Evolutionary conservation across 2,888 invertebrate species (phyloP).

Genomic region (Synergus gifuensis): DNA sequence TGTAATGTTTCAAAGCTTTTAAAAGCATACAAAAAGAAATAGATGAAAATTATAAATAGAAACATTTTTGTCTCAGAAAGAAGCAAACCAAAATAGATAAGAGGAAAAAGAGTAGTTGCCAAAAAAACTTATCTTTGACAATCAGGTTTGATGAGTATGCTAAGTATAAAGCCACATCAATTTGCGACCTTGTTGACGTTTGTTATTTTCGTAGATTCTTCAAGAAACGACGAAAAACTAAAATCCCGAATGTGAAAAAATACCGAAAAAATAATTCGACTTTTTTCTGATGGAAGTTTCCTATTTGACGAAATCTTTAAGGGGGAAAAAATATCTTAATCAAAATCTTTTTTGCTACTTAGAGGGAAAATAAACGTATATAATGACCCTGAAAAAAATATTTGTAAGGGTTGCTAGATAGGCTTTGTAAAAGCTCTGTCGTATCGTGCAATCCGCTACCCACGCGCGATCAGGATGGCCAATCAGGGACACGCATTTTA

Average conservation of each 20-base stretch:
- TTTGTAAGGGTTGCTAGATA: slow-evolving; percentile 22
- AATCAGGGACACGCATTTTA: slow-evolving; percentile 60
- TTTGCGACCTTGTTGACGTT: slow-evolving; percentile 15
- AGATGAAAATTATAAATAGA: too few relatives aligned
- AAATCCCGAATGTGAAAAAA: too few relatives aligned
- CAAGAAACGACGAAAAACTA: neutral
- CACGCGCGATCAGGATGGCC: slow-evolving; percentile 58
- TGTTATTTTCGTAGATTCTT: slow-evolving; percentile 18
- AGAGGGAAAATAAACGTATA: neutral
- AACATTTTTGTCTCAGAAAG: too few relatives aligned
- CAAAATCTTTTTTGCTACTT: neutral
- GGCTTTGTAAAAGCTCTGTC: slow-evolving; percentile 48
- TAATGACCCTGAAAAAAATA: slow-evolving; percentile 10
- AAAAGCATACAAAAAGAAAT: too few relatives aligned
- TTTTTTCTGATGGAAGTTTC: neutral
- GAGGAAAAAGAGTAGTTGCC: slow-evolving; percentile 3
- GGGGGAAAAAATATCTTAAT: neutral
- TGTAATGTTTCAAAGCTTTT: too few relatives aligned
- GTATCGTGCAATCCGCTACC: slow-evolving; percentile 50
- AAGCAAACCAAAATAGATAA: slow-evolving; percentile 4
- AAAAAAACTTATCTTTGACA: slow-evolving; percentile 24
- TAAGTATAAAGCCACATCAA: slow-evolving; percentile 11
- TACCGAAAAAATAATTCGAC: neutral
- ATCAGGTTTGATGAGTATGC: slow-evolving; percentile 31
- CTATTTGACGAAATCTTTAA: neutral